A percentile compares a stretch with the other conserved stretches of the same genome.
phyloP scores from a whole-genome alignment of 92 coral and sea anemone species.

The Zoanthus gigantus region DNA sequence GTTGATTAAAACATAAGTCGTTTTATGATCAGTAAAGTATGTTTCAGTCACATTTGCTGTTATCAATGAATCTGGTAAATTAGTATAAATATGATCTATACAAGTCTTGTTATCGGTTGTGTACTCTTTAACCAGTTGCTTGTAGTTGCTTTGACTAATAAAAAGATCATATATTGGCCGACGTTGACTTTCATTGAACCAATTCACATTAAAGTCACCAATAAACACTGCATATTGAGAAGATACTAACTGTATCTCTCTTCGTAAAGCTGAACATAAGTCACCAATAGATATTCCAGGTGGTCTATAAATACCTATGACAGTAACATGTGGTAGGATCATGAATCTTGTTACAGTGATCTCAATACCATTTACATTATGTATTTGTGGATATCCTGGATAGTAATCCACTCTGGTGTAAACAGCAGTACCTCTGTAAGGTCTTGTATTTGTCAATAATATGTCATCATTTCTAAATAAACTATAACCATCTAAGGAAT shows the following conservation, averaged over 20 bases:
- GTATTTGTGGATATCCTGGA: conserved; percentile 8
- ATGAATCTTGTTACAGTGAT: conserved; percentile 6
- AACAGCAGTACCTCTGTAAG: conserved; percentile 9
- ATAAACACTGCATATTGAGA: conserved; percentile 14
- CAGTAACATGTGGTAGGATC: conserved; percentile 9
- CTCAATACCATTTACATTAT: conserved; percentile 5
- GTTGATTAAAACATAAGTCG: conserved; percentile 6
- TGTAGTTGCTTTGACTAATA: conserved; percentile 10
- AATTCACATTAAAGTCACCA: conserved; percentile 33
- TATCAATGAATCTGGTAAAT: conserved; percentile 2
- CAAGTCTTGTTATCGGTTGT: conserved; percentile 8
- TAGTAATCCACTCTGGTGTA: conserved; percentile 8
- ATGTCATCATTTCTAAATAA: not conserved
- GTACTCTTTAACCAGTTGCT: conserved; percentile 8
- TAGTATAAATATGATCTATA: conserved; percentile 4
- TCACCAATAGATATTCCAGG: conserved; percentile 2
- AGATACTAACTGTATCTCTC: conserved; percentile 7
- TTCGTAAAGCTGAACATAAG: not conserved
- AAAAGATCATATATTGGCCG: conserved; percentile 4
- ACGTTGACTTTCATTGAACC: conserved; percentile 6
- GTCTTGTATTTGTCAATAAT: not conserved
- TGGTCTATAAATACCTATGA: conserved; percentile 6
- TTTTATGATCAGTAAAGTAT: conserved; percentile 1
- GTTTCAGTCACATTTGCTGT: conserved; percentile 4
- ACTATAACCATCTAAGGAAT: not conserved